Conservation (phyloP, 2,113 vertebrate genomes). For the Cranoglanis bouderius region DNA sequence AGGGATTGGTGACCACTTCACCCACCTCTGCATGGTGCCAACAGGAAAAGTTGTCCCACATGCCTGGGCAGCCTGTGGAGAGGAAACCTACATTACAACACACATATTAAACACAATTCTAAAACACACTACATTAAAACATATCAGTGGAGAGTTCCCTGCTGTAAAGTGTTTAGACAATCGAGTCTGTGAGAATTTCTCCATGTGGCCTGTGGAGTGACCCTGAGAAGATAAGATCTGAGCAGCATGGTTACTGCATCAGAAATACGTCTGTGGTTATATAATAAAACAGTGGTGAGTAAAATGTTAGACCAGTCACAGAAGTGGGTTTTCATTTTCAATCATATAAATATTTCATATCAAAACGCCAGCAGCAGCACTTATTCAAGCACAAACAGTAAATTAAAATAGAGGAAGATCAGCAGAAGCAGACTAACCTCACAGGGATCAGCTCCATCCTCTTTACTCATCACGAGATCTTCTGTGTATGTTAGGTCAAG, state of each 20-base stretch:
- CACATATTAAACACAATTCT: background rate
- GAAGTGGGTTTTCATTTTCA: background rate
- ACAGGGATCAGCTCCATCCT: background rate
- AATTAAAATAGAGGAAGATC: background rate
- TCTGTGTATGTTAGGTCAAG: background rate
- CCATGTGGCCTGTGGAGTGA: slow-evolving; percentile 19
- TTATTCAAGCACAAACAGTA: background rate
- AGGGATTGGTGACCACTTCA: slow-evolving; percentile 64
- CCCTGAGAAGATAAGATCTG: background rate
- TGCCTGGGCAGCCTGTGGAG: slow-evolving; percentile 65
- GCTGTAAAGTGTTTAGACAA: background rate
- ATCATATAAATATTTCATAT: background rate
- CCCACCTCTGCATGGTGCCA: slow-evolving; percentile 63
- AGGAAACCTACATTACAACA: slow-evolving; percentile 31
- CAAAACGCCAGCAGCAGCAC: background rate
- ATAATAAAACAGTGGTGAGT: background rate
- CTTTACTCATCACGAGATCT: background rate
- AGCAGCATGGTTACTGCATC: background rate
- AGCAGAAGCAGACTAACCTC: background rate
- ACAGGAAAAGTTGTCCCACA: slow-evolving; percentile 71
- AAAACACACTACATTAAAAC: background rate
- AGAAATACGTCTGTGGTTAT: background rate
- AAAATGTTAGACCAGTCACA: background rate
- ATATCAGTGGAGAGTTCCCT: background rate
- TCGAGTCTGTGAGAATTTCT: slow-evolving; percentile 38